Evolutionary conservation across 1,140 invertebrate genomes (phyloP).

Genomic region (Drosophila athabasca): DNA sequence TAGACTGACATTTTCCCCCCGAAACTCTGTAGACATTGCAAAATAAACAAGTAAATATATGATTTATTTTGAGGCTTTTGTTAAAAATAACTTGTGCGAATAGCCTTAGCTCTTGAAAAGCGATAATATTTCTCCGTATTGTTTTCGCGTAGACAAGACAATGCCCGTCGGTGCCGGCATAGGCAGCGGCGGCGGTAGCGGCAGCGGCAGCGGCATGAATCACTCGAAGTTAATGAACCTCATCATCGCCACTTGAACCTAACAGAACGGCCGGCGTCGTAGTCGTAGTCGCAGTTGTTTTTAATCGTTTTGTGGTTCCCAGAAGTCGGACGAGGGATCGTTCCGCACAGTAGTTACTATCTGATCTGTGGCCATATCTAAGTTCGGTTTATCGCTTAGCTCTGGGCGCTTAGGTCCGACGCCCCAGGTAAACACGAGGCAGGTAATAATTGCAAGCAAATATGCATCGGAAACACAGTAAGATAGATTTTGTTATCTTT

Average conservation of each 20-base stretch:
- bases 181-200: conserved; percentile 2
- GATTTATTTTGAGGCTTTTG: conserved; percentile 45
- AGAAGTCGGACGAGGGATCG: background rate
- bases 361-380: conserved; percentile 12
- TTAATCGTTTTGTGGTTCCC: conserved; percentile 28
- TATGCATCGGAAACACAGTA: conserved; percentile 19
- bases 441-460: conserved; percentile 31
- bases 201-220: conserved; percentile 19
- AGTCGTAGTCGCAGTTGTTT: no score
- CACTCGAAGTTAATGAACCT: conserved; percentile 48
- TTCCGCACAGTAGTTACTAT: conserved; percentile 8
- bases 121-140: conserved; percentile 49
- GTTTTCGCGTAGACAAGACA: conserved; percentile 51
- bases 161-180: background rate
- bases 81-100: conserved; percentile 47
- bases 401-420: no score
- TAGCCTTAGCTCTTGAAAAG: conserved; percentile 42
- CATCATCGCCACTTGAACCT: conserved; percentile 18
- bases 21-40: conserved; percentile 12
- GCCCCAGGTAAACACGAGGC: background rate
- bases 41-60: conserved; percentile 29
- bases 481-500: conserved; percentile 26
- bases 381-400: background rate
- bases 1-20: conserved; percentile 42
- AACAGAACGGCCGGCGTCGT: conserved; percentile 6